phyloP scores from a whole-genome alignment of 2,113 vertebrate genomes.

The Trichechus manatus region DNA sequence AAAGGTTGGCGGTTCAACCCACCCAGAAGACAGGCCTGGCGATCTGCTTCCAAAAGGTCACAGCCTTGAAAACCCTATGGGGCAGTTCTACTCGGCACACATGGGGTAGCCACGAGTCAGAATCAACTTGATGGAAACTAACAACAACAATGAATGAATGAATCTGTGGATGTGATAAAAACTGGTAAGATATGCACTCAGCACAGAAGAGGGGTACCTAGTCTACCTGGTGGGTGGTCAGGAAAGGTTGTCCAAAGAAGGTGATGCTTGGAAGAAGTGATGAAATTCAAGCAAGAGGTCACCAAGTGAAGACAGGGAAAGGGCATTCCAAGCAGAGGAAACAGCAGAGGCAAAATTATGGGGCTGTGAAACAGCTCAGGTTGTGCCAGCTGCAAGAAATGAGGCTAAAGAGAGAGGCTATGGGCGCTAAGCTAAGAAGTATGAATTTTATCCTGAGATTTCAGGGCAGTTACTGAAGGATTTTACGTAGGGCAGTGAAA shows the following conservation, averaged over 20 bases:
- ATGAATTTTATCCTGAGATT: neutral
- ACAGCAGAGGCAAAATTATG: neutral
- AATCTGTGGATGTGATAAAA: neutral
- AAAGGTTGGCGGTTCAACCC: no score
- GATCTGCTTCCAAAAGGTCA: neutral
- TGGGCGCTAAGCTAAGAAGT: neutral
- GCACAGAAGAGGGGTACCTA: neutral
- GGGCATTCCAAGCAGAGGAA: neutral
- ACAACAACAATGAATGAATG: neutral
- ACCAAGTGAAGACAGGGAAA: neutral
- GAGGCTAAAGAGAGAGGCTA: neutral
- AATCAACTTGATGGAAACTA: neutral
- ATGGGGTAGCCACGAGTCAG: no score
- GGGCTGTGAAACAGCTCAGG: neutral
- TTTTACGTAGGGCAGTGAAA: neutral
- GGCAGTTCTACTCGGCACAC: no score
- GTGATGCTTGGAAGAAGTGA: neutral
- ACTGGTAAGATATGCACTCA: fast-evolving
- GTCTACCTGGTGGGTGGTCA: fast-evolving
- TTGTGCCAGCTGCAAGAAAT: neutral
- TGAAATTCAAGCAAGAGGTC: neutral
- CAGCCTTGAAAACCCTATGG: neutral
- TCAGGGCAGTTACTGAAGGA: neutral
- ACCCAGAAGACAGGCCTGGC: neutral
- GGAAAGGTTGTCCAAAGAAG: neutral